These are phyloP conservation scores for Antheraea assamensis DNA, from an alignment of 2,888 invertebrate species.

Conservation along the genomic window DNA sequence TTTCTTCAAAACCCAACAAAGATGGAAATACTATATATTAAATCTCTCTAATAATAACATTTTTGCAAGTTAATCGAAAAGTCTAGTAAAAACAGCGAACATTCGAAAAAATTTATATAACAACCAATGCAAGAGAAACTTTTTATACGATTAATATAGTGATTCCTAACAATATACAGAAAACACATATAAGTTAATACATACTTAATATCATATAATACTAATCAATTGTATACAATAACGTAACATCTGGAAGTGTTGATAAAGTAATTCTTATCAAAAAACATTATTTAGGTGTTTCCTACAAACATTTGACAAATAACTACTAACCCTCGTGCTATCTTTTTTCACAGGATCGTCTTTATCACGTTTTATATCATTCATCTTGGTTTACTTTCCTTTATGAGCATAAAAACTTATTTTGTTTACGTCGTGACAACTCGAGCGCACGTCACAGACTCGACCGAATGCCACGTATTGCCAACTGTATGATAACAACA, in stretches of 20 bases:
- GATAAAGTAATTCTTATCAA: neutral
- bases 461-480: conserved; percentile 60
- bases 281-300: neutral
- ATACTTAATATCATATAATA: neutral
- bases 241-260: conserved; percentile 13
- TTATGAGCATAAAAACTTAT: conserved; percentile 42
- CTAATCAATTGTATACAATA: neutral
- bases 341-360: neutral
- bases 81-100: too few relatives aligned
- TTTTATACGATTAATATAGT: neutral
- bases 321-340: neutral
- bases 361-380: conserved; percentile 12
- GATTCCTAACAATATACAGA: neutral
- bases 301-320: neutral
- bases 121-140: too few relatives aligned
- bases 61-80: too few relatives aligned
- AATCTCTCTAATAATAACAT: too few relatives aligned
- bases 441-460: conserved; percentile 51
- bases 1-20: too few relatives aligned
- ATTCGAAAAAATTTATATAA: too few relatives aligned
- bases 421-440: conserved; percentile 26
- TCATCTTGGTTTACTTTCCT: conserved; percentile 3
- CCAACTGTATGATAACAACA: conserved; percentile 66
- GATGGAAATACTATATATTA: too few relatives aligned
- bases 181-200: neutral